Evolutionary conservation across 2,888 invertebrate genomes (phyloP), one percentile per base, ranked within the genome.

Genomic region (Podotricha telesiphe): DNA sequence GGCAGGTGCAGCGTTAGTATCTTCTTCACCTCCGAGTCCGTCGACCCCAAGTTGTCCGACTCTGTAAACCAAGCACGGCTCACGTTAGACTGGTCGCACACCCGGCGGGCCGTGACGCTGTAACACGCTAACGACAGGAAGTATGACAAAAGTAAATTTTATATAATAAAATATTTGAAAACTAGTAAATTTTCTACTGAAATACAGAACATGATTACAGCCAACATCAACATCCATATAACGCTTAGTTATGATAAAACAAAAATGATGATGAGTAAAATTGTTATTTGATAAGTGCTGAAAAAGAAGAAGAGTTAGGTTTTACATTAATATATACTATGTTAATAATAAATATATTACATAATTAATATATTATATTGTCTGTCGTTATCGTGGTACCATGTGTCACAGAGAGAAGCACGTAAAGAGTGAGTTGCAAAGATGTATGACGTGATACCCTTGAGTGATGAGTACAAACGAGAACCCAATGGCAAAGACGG

Each of bases 21-120:
- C 95, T 97, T 96, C 96, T 96, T 96, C 94, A 97, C 96, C 95
- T 97, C 97, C 93, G 97, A 97, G 95, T 97, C 97, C 94, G 97
- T 97, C 89, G 97, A 97, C 94, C 97, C 97, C 95, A 97, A 95
- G 96, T 97, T 97, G 96, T 97, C 97, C 94, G 96, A 96, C 95
- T 98, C 96, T 96, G 96, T 82, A 94, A 94, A 68, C 70, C 68
- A 73, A 75, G 67, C 68, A 71, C 51, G 51, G 22, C n/a, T 19
- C 17, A 20, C 8, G 40, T 69, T 55, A 61, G 61, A 62, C 37
- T 17, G n/a, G 67, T 15, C 66, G 51, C 42, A 37, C 13, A 34
- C 8, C 19, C 40, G 34, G 17, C 51, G 65, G 67, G 65, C 56
- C 75, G 75, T 80, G 79, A 80, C 78, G 79, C 80, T 81, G 80